phyloP scores from a whole-genome alignment of 2,113 vertebrate species.

The Hippocampus guttulatus region DNA sequence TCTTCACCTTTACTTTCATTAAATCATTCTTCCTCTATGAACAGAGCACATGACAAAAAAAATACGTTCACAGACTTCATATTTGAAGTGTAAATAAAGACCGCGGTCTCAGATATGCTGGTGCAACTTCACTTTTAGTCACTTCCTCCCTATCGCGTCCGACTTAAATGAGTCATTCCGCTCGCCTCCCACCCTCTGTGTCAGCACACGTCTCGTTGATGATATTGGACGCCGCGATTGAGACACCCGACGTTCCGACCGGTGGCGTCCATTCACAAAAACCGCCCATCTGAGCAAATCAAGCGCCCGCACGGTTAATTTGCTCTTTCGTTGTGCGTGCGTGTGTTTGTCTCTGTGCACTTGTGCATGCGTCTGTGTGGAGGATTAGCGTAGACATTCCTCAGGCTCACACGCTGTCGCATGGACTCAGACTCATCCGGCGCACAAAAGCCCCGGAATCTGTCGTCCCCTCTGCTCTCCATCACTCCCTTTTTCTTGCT shows the following conservation, averaged over 20 bases:
- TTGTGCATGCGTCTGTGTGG: conserved; percentile 14
- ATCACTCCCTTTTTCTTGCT: conserved; percentile 27
- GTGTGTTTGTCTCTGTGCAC: neutral
- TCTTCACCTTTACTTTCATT: neutral
- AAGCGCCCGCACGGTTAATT: conserved; percentile 13
- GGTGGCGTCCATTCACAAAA: conserved; percentile 13
- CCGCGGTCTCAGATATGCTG: conserved; percentile 15
- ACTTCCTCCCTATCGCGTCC: conserved; percentile 38
- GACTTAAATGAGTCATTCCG: conserved; percentile 52
- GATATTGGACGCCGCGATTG: conserved; percentile 29
- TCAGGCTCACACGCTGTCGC: conserved; percentile 59
- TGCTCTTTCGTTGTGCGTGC: conserved; percentile 38
- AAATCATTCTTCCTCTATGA: neutral
- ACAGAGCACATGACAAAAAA: neutral
- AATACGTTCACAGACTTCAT: neutral
- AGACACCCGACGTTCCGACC: conserved; percentile 12
- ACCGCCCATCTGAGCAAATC: conserved; percentile 17
- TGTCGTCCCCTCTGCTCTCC: conserved; percentile 31
- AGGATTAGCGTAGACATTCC: conserved; percentile 64
- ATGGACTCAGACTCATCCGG: conserved; percentile 52
- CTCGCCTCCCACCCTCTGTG: conserved; percentile 26
- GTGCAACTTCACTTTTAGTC: conserved; percentile 10
- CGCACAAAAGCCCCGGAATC: conserved; percentile 61
- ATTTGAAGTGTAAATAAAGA: neutral
- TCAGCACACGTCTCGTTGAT: conserved; percentile 35